Evolutionary conservation across 2,113 vertebrate species (phyloP), one percentile per base, ranked within the genome.

Genomic region (Hemibates koningsi): DNA sequence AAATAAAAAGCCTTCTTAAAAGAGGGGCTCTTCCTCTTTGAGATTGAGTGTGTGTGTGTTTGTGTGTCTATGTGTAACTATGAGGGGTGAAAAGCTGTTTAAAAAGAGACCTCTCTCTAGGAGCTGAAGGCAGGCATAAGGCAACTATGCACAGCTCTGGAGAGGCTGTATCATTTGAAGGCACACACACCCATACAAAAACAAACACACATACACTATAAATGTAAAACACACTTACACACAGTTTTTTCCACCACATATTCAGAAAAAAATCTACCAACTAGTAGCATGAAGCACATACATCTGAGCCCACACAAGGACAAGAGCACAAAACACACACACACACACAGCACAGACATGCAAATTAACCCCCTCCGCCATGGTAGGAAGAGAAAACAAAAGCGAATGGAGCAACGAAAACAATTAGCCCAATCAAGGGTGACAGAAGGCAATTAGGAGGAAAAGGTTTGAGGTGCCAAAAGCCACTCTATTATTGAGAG

Each of bases 371-470:
- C 59, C 14, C 52, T 50, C 52, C 57, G 84, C 80, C 87, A 81
- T 17, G 66, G 81, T 84, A 82, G 90, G 82, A 92, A 89, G 85
- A 92, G 84, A 89, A 93, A 93, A 93, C 90, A 95, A 94, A 94
- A 94, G 93, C 80, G 81, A 91, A 90, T 17, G 36, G 81, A 90
- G 92, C 87, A 91, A 84, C 36, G 80, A 91, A 94, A 93, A 93
- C 94, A 95, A 94, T 94, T 93, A 94, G 92, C 81, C 91, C 95
- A 95, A 95, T 95, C 93, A 94, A 93, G 92, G 91, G 92, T 95
- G 94, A 96, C 94, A 94, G 94, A 94, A 92, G 89, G 93, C 91
- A 94, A 94, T 94, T 94, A 94, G 90, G 91, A 88, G 87, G 92
- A 93, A 94, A 93, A 90, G 89, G 91, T 90, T 89, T n/a, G 82